Base-by-base conservation (phyloP, 2,888 invertebrate genomes). In the Proisotoma minuta region DNA sequence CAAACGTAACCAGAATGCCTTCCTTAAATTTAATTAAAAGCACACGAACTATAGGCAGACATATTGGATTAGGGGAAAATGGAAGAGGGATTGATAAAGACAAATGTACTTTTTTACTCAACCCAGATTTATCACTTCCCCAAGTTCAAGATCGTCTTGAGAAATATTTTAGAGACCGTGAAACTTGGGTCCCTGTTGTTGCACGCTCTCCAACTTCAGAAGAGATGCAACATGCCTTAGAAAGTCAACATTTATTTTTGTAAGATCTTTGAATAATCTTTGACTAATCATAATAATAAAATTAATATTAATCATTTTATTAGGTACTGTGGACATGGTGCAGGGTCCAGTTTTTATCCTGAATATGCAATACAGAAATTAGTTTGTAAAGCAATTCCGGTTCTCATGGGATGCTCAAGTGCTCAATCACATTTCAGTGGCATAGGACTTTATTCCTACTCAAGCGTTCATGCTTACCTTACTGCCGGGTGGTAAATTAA, bases 281-380 rank as follows among this genome's bases (percentile, higher is more conserved):
- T 8, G 47, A 47, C 18, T n/a, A 18, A 29, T 23, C 5, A 15
- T 53, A 2, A n/a, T 8, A 52, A 39, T 59, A n/a, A 23, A 29
- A 15, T 43, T 12, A 50, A 53, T 28, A 52, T 22, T 57, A n/a
- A 12, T 5, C 18, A 40, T 26, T 50, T 51, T 15, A 1, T 0
- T 75, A 87, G 87, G 53, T 89, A 88, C 77, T 85, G 84, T 76
- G 90, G 89, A 0, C 89, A 90, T 79, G 89, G 88, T 1, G 85
- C 84, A 75, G 89, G 89, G 0, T 83, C 83, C 62, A 83, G 84
- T 73, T 84, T 84, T 74, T 81, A 85, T 34, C 78, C 80, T 22
- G 80, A 81, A 24, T 81, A 82, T 75, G 80, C 75, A 66, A 78
- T 87, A 51, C 81, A 83, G 77, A 81, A 81, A 47, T 78, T 81